Conservation (phyloP, 2,888 invertebrate genomes). For the Acrobasis suavella region DNA sequence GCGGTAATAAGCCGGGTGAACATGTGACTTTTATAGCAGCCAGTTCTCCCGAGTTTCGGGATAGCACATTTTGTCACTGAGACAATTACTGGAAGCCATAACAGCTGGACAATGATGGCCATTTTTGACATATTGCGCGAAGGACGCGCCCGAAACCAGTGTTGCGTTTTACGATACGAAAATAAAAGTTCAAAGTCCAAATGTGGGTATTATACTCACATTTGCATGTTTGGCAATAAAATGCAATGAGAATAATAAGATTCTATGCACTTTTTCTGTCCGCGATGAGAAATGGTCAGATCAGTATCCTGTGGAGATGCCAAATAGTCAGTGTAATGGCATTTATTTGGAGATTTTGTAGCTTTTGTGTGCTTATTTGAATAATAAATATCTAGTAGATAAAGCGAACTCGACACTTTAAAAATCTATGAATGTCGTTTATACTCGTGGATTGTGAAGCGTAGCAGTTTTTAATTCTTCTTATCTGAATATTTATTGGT, state of each 20-base stretch:
- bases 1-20: conserved; percentile 74
- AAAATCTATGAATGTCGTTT: conserved; percentile 52
- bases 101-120: conserved; percentile 53
- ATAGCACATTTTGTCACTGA: conserved; percentile 67
- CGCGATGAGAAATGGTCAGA: conserved; percentile 7
- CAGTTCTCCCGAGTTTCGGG: conserved; percentile 71
- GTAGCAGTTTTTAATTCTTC: too few species aligned
- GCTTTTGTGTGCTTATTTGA: conserved; percentile 16
- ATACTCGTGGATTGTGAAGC: too few species aligned
- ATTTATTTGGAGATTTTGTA: conserved; percentile 7
- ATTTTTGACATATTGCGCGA: conserved; percentile 55
- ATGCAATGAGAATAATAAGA: conserved; percentile 17
- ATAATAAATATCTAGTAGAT: conserved; percentile 35
- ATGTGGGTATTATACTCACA: conserved; percentile 26
- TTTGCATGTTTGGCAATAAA: conserved; percentile 17
- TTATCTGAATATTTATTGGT: too few species aligned
- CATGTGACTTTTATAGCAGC: conserved; percentile 78
- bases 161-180: conserved; percentile 15
- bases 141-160: conserved; percentile 30
- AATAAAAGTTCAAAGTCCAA: conserved; percentile 21
- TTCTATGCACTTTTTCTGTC: conserved; percentile 13
- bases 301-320: conserved; percentile 16
- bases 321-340: conserved; percentile 19
- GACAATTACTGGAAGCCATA: conserved; percentile 59
- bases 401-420: conserved; percentile 33